These are phyloP conservation scores for Corapipo altera DNA, from an alignment of 2,113 vertebrate genomes.

Conservation along the genomic window DNA sequence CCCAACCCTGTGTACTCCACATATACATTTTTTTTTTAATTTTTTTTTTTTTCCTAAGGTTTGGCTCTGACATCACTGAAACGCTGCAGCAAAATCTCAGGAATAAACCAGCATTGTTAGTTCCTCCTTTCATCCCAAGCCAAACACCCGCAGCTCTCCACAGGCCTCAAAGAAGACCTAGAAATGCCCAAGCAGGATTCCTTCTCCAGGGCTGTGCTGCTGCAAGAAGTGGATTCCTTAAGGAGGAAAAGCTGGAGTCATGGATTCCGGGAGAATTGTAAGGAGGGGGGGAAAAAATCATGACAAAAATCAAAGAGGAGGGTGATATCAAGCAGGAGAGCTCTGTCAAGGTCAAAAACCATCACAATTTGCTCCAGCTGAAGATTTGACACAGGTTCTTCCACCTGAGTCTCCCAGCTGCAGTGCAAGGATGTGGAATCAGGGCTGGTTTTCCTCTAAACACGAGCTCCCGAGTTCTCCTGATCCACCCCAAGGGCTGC, in stretches of 20 bases:
- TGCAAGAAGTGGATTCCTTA: not conserved
- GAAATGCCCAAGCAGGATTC: not conserved
- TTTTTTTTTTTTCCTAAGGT: not conserved
- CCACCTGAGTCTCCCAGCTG: not conserved
- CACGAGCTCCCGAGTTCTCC: not conserved
- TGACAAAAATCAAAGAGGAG: not conserved
- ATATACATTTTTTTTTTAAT: not conserved
- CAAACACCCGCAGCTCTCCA: slow-evolving; percentile 37
- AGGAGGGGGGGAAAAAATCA: not conserved
- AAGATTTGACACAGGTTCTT: not conserved
- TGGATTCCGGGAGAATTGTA: not conserved
- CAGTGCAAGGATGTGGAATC: not conserved
- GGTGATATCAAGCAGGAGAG: not conserved
- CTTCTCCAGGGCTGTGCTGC: not conserved
- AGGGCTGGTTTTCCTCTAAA: fast-evolving
- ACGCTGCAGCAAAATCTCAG: slow-evolving; percentile 15
- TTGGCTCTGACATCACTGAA: slow-evolving; percentile 52
- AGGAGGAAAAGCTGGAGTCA: not conserved
- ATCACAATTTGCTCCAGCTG: not conserved
- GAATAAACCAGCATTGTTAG: slow-evolving; percentile 38
- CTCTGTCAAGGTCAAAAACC: not conserved
- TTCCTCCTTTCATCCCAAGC: slow-evolving; percentile 22
- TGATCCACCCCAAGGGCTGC: not conserved
- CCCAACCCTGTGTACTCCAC: not conserved
- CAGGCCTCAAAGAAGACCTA: not conserved